Evolutionary conservation across 2,113 vertebrate species (phyloP).

Genomic region (Melanostigma gelatinosum): DNA sequence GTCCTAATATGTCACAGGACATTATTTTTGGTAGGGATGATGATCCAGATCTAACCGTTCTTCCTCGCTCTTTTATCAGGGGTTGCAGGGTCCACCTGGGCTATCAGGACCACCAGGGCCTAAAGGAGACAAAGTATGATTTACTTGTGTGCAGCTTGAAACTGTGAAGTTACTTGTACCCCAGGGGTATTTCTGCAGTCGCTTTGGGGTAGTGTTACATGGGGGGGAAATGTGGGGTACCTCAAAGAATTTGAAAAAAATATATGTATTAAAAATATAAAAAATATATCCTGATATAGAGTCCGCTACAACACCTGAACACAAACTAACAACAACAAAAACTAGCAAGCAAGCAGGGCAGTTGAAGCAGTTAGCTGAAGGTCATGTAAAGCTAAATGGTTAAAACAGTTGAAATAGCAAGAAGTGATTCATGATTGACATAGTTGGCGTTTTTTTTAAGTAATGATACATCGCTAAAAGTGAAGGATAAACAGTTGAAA

Average conservation of each 20-base stretch:
- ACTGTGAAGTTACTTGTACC: not conserved
- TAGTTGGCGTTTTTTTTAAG: no score
- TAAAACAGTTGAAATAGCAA: not conserved
- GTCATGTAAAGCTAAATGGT: not conserved
- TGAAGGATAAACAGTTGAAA: not conserved
- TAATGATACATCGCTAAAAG: not conserved
- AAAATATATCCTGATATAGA: no score
- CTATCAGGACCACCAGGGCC: slow-evolving; percentile 72
- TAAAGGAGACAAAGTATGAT: slow-evolving; percentile 83
- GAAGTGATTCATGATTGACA: no score
- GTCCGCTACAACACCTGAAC: not conserved
- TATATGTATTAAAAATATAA: not conserved
- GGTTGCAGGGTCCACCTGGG: slow-evolving; percentile 75
- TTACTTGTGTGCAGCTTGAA: not conserved
- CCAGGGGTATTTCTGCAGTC: not conserved
- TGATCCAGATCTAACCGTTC: not conserved
- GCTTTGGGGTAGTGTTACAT: not conserved
- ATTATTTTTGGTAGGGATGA: not conserved
- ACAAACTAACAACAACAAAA: not conserved
- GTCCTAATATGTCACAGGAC: accelerated
- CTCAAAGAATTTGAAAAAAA: not conserved
- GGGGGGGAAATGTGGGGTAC: no score
- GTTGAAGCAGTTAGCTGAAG: not conserved
- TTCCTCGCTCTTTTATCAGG: slow-evolving; percentile 53
- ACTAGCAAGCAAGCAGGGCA: not conserved